Conservation (phyloP, 2,113 vertebrate species). For the Leiothrix lutea region DNA sequence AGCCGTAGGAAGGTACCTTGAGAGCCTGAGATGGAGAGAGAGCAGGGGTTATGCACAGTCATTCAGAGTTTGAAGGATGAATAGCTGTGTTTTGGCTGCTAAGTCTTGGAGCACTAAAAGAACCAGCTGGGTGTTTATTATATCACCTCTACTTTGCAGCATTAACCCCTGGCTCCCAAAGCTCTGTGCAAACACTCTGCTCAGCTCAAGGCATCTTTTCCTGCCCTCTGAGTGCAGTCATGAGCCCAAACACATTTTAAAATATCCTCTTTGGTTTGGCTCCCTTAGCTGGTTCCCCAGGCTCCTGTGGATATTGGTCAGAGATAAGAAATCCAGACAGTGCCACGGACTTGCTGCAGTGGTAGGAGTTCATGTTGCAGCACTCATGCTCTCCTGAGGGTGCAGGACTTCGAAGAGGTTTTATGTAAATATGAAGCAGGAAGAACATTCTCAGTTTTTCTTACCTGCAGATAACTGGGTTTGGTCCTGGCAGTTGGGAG, state of each 20-base stretch:
- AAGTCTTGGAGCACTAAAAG: background rate
- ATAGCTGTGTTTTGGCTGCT: background rate
- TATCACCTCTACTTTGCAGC: background rate
- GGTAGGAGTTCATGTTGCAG: background rate
- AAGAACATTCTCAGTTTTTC: background rate
- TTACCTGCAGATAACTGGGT: background rate
- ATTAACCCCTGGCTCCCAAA: background rate
- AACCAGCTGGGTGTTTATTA: background rate
- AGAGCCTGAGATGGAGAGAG: background rate
- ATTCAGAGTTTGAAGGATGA: background rate
- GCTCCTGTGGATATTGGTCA: background rate
- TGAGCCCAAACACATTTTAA: background rate
- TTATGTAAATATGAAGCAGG: background rate
- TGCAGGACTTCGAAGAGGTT: background rate
- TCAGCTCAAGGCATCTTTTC: background rate
- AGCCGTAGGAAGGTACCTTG: background rate
- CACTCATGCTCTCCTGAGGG: accelerated
- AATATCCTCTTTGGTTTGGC: background rate
- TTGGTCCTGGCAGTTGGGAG: background rate
- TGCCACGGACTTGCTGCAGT: background rate
- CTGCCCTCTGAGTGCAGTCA: background rate
- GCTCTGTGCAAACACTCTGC: background rate
- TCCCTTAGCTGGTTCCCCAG: background rate
- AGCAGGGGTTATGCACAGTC: background rate
- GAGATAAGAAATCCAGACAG: background rate